These are phyloP conservation scores for Murina feae DNA, from an alignment of 2,113 vertebrate species.

Conservation along the genomic window DNA sequence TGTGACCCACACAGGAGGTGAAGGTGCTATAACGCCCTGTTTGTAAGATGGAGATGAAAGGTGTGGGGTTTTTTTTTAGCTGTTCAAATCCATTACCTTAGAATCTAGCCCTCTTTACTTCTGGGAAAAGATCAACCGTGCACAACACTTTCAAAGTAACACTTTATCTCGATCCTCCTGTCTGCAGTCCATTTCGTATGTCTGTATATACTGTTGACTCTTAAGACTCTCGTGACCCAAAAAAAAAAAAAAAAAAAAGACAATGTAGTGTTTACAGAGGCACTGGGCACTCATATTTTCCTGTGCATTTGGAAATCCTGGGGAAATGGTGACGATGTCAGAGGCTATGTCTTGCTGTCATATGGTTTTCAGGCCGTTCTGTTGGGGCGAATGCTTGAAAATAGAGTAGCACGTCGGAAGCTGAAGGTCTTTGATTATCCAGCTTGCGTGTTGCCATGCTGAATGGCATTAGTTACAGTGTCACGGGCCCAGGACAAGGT, in stretches of 20 bases:
- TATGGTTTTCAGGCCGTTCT: slow-evolving; percentile 73
- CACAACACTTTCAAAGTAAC: slow-evolving; percentile 51
- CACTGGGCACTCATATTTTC: slow-evolving; percentile 42
- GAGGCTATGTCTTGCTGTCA: slow-evolving; percentile 56
- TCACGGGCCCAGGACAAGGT: slow-evolving; percentile 73
- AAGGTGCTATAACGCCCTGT: slow-evolving; percentile 33
- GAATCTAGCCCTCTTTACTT: slow-evolving; percentile 60
- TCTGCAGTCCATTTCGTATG: slow-evolving; percentile 60
- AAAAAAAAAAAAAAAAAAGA: slow-evolving; percentile 16
- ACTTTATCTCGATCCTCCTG: slow-evolving; percentile 24
- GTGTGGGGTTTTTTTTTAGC: slow-evolving; percentile 11
- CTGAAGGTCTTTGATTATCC: slow-evolving; percentile 65
- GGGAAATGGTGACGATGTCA: slow-evolving; percentile 60
- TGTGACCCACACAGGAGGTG: slow-evolving; percentile 33
- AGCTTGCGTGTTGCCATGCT: slow-evolving; percentile 72
- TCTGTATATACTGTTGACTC: slow-evolving; percentile 64
- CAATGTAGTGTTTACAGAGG: slow-evolving; percentile 49
- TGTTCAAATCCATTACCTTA: slow-evolving; percentile 58
- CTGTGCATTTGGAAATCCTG: slow-evolving; percentile 58
- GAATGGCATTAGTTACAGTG: slow-evolving; percentile 78
- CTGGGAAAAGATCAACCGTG: slow-evolving; percentile 59
- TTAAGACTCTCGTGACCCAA: slow-evolving; percentile 54
- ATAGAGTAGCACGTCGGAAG: slow-evolving; percentile 59
- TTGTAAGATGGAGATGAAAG: slow-evolving; percentile 44
- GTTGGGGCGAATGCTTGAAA: slow-evolving; percentile 62